Evolutionary conservation across 2,888 invertebrate species (phyloP).

Genomic region (Tryphoninae sp.): DNA sequence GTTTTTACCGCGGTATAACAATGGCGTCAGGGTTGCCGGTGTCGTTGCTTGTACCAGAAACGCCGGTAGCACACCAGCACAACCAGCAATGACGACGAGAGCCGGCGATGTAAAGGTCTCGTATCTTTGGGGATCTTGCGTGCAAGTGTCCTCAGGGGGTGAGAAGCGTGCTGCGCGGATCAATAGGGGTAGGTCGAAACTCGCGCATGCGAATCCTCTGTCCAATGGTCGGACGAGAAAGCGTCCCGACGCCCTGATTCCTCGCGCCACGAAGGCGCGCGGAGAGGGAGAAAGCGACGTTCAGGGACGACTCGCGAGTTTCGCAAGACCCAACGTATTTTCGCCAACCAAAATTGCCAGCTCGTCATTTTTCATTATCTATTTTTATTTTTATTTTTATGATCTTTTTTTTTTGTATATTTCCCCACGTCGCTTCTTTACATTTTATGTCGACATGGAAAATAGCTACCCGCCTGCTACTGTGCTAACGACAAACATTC

Average conservation of each 20-base stretch:
- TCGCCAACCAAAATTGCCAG: slow-evolving; percentile 12
- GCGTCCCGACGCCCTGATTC: slow-evolving; percentile 72
- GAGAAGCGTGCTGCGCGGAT: slow-evolving; percentile 70
- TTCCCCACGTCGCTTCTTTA: neutral
- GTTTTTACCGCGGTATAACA: slow-evolving; percentile 48
- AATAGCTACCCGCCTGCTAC: neutral
- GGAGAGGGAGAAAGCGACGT: slow-evolving; percentile 64
- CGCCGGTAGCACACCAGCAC: slow-evolving; percentile 57
- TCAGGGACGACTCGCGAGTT: slow-evolving; percentile 72
- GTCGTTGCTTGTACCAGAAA: slow-evolving; percentile 59
- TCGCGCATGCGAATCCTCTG: slow-evolving; percentile 74
- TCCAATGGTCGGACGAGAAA: slow-evolving; percentile 75
- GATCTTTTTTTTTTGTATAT: neutral
- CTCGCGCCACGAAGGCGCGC: slow-evolving; percentile 61
- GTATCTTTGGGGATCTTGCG: slow-evolving; percentile 77
- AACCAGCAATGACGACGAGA: slow-evolving; percentile 57
- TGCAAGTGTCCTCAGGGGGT: slow-evolving; percentile 73
- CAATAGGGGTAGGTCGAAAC: slow-evolving; percentile 75
- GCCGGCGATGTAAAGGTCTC: slow-evolving; percentile 69
- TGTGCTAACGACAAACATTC: neutral
- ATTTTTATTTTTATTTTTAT: too few relatives aligned
- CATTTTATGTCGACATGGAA: neutral
- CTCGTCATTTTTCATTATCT: too few relatives aligned
- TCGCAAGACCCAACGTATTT: slow-evolving; percentile 54
- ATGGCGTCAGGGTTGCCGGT: slow-evolving; percentile 62